These are phyloP conservation scores for Tiliqua scincoides DNA, from an alignment of 2,113 vertebrate genomes.

Conservation along the genomic window DNA sequence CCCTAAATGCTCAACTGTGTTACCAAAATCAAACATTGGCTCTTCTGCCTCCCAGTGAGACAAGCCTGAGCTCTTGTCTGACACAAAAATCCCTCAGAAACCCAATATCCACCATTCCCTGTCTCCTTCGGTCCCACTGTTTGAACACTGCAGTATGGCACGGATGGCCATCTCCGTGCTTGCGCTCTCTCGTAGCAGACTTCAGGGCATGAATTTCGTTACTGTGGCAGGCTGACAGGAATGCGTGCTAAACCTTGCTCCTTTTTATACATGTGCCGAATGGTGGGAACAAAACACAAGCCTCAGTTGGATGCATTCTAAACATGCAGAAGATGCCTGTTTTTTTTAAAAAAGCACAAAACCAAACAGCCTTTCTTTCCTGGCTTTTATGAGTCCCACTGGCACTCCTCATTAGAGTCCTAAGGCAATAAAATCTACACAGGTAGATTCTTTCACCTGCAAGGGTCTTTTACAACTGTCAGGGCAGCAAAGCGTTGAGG, in stretches of 20 bases:
- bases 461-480: neutral
- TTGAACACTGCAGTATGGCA: neutral
- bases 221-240: slow-evolving; percentile 73
- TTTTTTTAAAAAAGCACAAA: slow-evolving; percentile 69
- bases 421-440: neutral
- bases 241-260: slow-evolving; percentile 77
- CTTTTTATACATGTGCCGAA: slow-evolving; percentile 39
- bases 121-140: neutral
- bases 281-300: neutral
- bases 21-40: no score
- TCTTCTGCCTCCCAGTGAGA: neutral
- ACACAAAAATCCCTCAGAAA: neutral
- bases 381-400: neutral
- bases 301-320: neutral
- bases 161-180: slow-evolving; percentile 69
- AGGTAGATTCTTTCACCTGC: neutral
- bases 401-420: rapidly evolving
- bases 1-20: no score
- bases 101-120: no score
- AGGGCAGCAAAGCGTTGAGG: neutral
- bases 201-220: slow-evolving; percentile 76
- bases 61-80: neutral
- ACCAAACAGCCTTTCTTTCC: neutral
- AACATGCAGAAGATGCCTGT: slow-evolving; percentile 76
- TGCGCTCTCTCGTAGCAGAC: slow-evolving; percentile 64